Conservation (phyloP, 1,140 invertebrate species). For the Heliconius melpomene region DNA sequence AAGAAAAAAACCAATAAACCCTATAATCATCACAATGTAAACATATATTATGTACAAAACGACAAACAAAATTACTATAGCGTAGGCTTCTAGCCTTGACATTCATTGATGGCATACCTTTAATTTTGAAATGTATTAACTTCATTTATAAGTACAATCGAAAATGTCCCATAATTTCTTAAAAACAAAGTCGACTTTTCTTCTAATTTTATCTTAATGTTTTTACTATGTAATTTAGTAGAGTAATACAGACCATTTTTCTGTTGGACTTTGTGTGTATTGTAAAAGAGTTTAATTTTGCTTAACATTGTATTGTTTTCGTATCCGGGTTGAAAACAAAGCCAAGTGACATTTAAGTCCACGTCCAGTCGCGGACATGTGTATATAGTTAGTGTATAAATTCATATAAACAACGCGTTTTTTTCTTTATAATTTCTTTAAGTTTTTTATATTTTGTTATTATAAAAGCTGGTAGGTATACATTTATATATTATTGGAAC, state of each 20-base stretch:
- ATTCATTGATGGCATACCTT: constrained; percentile 49
- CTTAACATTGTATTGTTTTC: neutral
- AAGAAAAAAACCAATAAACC: neutral
- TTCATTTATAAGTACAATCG: neutral
- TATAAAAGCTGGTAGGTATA: neutral
- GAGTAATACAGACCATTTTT: neutral
- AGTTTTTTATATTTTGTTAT: neutral
- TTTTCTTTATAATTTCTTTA: neutral
- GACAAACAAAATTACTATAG: constrained; percentile 36
- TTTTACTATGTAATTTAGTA: neutral
- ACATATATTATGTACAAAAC: constrained; percentile 23
- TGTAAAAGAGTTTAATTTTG: constrained; percentile 19
- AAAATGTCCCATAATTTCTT: neutral
- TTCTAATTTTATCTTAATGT: neutral
- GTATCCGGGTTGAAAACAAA: constrained; percentile 47
- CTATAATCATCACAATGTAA: neutral
- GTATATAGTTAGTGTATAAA: neutral
- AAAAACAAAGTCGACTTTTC: neutral
- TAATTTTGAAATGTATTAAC: constrained; percentile 32
- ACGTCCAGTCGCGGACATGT: constrained; percentile 38
- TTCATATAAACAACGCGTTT: neutral
- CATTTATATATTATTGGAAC: too few species aligned
- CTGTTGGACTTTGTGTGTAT: neutral
- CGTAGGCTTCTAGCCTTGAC: constrained; percentile 51
- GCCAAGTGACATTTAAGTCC: constrained; percentile 46